A percentile compares a stretch with the other conserved stretches of the same genome.
These are phyloP conservation scores for Poecilia picta DNA, from an alignment of 2,797 vertebrate species.

Conservation along the genomic window DNA sequence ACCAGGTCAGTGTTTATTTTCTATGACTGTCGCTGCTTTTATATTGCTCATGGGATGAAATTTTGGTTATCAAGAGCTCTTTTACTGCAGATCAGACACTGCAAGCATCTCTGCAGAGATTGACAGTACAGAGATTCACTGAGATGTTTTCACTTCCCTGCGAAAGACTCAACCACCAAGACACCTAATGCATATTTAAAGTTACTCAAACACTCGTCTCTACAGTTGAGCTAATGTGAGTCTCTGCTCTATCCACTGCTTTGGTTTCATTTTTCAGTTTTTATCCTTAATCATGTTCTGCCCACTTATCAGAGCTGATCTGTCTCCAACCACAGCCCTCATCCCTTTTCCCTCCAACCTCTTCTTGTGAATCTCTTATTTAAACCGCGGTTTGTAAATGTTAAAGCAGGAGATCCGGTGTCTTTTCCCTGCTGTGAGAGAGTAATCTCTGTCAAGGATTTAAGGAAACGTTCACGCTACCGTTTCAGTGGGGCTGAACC, in stretches of 20 bases:
- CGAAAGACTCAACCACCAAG: background rate
- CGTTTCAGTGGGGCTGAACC: constrained; percentile 6
- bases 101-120: background rate
- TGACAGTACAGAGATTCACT: background rate
- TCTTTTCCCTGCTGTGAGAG: constrained; percentile 11
- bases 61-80: background rate
- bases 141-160: background rate
- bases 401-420: constrained; percentile 15
- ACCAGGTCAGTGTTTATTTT: background rate
- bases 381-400: constrained; percentile 36
- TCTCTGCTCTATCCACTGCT: background rate
- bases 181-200: constrained; percentile 3
- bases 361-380: constrained; percentile 15
- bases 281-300: constrained; percentile 29
- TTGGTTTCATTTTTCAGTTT: constrained; percentile 18
- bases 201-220: background rate
- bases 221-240: background rate
- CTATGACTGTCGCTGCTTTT: background rate
- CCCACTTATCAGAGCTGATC: constrained; percentile 24
- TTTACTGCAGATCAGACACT: background rate
- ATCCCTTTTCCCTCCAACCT: constrained; percentile 5
- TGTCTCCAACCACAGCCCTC: constrained; percentile 1
- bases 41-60: background rate
- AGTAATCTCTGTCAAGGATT: constrained; percentile 18
- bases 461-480: constrained; percentile 7